Percentiles rank a stretch among this genome's conserved stretches.
Evolutionary conservation across 2,113 vertebrate genomes (phyloP).

Genomic region (Coturnix japonica): DNA sequence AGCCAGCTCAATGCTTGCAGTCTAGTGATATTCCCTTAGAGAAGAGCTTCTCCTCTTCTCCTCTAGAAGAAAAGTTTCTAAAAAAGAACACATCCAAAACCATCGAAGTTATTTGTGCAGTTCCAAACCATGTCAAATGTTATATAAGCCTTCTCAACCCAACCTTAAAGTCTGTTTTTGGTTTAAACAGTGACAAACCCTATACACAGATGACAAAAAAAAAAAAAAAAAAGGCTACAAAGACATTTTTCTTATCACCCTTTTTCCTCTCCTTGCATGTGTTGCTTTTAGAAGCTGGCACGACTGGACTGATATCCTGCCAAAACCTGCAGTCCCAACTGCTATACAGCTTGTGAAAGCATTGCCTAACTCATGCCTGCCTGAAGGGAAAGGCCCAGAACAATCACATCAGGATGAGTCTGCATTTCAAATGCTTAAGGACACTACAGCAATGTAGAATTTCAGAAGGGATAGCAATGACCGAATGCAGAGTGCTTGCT

Average conservation of each 20-base stretch:
- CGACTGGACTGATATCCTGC: background rate
- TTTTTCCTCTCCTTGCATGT: constrained; percentile 21
- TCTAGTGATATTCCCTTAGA: background rate
- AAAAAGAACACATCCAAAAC: background rate
- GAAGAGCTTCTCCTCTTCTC: background rate
- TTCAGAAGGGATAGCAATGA: background rate
- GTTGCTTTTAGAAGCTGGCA: constrained; percentile 15
- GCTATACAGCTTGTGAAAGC: background rate
- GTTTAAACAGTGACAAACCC: background rate
- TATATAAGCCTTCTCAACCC: constrained; percentile 11
- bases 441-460: background rate
- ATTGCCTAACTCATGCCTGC: background rate
- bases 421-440: background rate
- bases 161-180: constrained; percentile 21
- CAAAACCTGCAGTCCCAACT: constrained; percentile 4
- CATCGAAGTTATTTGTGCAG: background rate
- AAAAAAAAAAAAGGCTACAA: background rate
- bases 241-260: constrained; percentile 15
- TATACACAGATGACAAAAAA: constrained; percentile 1
- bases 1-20: background rate
- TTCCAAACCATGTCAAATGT: background rate
- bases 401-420: background rate
- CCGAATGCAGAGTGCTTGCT: background rate
- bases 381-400: background rate
- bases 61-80: background rate